Percentiles rank a stretch among this genome's conserved stretches.
Conservation (phyloP, 2,797 vertebrate genomes). For the Anguilla obscura region DNA sequence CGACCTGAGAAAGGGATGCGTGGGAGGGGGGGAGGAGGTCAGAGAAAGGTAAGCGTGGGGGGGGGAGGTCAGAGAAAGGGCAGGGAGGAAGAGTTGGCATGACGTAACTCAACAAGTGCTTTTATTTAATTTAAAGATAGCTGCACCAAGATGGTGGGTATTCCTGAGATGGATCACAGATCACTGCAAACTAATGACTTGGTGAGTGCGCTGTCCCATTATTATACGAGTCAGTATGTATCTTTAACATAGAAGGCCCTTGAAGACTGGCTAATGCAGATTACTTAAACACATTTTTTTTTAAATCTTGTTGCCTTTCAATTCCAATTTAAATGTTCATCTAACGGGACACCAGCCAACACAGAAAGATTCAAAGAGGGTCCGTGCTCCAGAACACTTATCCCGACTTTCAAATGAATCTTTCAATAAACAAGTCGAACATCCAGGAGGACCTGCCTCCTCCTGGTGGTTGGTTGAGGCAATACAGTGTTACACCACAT, state of each 20-base stretch:
- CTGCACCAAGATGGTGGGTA: background rate
- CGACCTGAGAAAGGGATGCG: constrained; percentile 55
- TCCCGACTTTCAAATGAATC: background rate
- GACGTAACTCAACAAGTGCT: background rate
- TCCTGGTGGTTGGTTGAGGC: background rate
- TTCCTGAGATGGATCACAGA: background rate
- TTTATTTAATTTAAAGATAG: background rate
- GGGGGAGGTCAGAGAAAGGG: background rate
- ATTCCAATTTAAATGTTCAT: background rate
- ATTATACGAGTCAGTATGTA: background rate
- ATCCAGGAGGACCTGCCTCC: background rate
- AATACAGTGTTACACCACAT: background rate
- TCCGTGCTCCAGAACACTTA: background rate
- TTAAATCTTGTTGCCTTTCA: background rate
- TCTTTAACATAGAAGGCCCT: background rate
- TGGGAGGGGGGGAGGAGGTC: too few relatives aligned
- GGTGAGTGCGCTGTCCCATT: background rate
- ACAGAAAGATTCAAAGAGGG: background rate
- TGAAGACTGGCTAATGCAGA: background rate
- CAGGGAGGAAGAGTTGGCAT: background rate
- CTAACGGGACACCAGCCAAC: background rate
- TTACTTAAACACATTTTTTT: background rate
- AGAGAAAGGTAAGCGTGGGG: too few relatives aligned
- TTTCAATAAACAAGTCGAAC: background rate
- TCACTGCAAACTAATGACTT: background rate